Conservation (phyloP, 1,140 invertebrate genomes). For the Drosophila ironensis region DNA sequence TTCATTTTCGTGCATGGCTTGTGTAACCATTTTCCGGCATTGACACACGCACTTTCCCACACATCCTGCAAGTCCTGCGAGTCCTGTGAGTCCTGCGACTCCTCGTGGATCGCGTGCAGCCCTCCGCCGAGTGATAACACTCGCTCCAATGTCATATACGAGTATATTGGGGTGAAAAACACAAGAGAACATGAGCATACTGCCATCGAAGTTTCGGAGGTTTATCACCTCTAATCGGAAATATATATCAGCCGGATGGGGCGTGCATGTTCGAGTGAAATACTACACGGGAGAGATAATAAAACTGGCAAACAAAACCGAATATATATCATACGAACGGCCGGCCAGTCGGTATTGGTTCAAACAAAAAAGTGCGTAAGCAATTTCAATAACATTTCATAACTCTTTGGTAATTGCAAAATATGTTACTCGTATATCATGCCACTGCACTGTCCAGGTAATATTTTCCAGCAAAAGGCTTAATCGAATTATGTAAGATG, state of each 20-base stretch:
- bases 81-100: too few species aligned
- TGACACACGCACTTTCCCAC: constrained; percentile 27
- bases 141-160: too few species aligned
- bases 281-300: not conserved
- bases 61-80: too few species aligned
- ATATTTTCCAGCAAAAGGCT: constrained; percentile 1
- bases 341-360: too few species aligned
- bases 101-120: too few species aligned
- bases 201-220: not conserved
- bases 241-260: constrained; percentile 10
- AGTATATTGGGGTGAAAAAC: too few species aligned
- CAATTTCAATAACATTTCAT: too few species aligned
- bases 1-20: constrained; percentile 11
- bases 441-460: not conserved
- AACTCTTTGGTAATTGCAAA: too few species aligned
- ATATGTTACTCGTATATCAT: too few species aligned
- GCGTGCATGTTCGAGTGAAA: not conserved
- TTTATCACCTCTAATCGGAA: not conserved
- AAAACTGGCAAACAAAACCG: not conserved
- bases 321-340: not conserved
- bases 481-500: constrained; percentile 22
- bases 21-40: constrained; percentile 34
- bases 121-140: not conserved
- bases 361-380: too few species aligned
- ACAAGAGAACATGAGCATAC: too few species aligned